phyloP scores from a whole-genome alignment of 2,113 vertebrate genomes.

The Gopherus flavomarginatus region DNA sequence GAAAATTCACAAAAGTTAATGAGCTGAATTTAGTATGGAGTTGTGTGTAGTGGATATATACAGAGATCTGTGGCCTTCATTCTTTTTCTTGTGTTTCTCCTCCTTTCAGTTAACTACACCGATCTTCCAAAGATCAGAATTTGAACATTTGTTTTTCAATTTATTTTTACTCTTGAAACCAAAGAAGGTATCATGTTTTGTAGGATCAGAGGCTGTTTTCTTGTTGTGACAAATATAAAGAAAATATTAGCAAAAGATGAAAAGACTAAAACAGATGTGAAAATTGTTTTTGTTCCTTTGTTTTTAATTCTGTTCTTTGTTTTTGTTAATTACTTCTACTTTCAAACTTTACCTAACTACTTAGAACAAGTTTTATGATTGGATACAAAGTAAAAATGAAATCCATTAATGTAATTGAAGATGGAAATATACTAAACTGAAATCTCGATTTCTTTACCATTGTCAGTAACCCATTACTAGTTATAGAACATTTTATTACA shows the following conservation, averaged over 20 bases:
- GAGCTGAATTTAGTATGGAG: background rate
- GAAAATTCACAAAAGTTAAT: background rate
- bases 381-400: background rate
- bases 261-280: background rate
- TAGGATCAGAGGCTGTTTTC: background rate
- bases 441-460: background rate
- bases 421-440: background rate
- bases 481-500: background rate
- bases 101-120: background rate
- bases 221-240: background rate
- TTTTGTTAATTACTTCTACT: background rate
- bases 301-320: background rate
- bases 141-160: background rate
- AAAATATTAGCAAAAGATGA: background rate
- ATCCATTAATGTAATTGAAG: conserved; percentile 1
- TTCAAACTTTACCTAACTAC: background rate
- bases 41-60: background rate
- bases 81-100: background rate
- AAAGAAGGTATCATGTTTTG: background rate
- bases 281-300: background rate
- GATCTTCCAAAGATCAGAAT: background rate
- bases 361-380: background rate
- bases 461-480: background rate
- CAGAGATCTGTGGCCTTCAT: background rate
- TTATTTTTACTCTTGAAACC: background rate